These are phyloP conservation scores for Thalassarche chlororhynchos DNA, from an alignment of 2,113 vertebrate genomes.

Conservation along the genomic window DNA sequence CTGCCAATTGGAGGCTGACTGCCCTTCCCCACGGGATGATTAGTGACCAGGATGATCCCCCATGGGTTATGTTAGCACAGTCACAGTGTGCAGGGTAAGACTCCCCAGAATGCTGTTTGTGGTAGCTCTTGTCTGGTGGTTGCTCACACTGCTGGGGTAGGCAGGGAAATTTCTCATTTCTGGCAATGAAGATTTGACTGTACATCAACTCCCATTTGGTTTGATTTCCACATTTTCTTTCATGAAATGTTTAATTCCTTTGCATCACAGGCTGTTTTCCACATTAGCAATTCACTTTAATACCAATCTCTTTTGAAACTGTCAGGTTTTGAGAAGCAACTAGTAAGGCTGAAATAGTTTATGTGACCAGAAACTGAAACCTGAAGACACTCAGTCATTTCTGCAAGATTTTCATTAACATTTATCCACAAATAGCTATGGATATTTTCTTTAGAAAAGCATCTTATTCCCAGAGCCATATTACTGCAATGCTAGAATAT, in stretches of 20 bases:
- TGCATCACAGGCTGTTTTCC: not conserved
- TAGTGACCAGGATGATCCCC: not conserved
- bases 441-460: not conserved
- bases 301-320: constrained; percentile 7
- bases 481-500: not conserved
- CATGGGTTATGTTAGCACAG: not conserved
- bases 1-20: not conserved
- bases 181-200: not conserved
- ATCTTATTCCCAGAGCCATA: not conserved
- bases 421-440: not conserved
- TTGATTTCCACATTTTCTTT: not conserved
- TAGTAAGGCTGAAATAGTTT: not conserved
- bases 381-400: not conserved
- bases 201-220: not conserved
- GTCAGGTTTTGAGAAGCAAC: not conserved
- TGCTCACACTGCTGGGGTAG: not conserved
- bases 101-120: not conserved
- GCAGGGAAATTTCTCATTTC: not conserved
- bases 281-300: constrained; percentile 37
- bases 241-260: constrained; percentile 28
- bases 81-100: not conserved
- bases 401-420: not conserved
- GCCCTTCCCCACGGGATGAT: not conserved
- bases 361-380: not conserved
- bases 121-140: not conserved